These are phyloP conservation scores for Apotomis betuletana DNA, from an alignment of 2,888 invertebrate genomes.

Conservation along the genomic window DNA sequence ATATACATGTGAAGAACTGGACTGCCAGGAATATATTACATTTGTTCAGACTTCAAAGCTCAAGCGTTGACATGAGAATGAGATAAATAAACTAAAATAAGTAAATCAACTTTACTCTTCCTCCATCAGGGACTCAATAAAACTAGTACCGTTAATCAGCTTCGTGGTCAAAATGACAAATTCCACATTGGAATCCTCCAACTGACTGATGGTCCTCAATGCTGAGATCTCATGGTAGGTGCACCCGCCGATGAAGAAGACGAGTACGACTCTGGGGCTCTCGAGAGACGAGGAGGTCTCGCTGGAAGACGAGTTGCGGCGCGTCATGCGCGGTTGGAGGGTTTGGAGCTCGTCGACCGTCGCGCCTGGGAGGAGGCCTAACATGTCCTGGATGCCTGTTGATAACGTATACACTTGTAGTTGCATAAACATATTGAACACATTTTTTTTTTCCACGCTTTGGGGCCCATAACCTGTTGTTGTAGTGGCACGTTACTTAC, in stretches of 20 bases:
- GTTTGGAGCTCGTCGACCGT: constrained; percentile 87
- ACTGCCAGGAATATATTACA: no score
- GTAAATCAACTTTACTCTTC: constrained; percentile 47
- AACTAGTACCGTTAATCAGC: constrained; percentile 94
- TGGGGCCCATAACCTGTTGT: no score
- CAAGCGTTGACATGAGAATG: not conserved
- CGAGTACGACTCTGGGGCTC: constrained; percentile 89
- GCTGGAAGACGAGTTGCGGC: constrained; percentile 83
- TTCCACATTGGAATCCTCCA: constrained; percentile 93
- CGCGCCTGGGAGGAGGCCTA: constrained; percentile 92
- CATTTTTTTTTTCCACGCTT: no score
- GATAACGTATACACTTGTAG: constrained; percentile 21
- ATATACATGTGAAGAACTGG: no score
- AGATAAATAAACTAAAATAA: not conserved
- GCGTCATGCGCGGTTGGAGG: constrained; percentile 81
- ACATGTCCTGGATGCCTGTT: constrained; percentile 90
- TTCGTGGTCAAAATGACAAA: constrained; percentile 96
- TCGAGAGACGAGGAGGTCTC: constrained; percentile 83
- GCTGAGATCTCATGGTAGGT: constrained; percentile 97
- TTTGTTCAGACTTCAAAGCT: not conserved
- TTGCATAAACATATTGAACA: not conserved
- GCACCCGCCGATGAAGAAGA: constrained; percentile 98
- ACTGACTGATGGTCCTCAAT: constrained; percentile 88
- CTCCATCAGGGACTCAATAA: constrained; percentile 90
- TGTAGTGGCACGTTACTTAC: no score